Evolutionary conservation across 1,140 invertebrate genomes (phyloP), one percentile per base, ranked within the genome.

Genomic region (Aradophagus sp.): DNA sequence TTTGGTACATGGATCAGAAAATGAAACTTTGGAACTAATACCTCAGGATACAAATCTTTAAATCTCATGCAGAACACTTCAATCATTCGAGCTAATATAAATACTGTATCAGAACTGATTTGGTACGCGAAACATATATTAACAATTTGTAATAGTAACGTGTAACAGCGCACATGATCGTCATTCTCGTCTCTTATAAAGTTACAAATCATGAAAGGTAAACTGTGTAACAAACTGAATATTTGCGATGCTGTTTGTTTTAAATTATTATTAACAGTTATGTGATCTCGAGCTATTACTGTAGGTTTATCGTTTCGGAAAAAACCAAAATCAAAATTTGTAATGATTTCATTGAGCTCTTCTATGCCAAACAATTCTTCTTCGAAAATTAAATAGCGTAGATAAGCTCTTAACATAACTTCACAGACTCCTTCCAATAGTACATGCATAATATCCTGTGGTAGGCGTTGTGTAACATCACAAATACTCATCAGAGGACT

Each of bases 1-100:
- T 19, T 16, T 13, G 56, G 20, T 31, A 75, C 12, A 42, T 72
- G 73, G 14, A 47, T 44, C 3, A 67, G n/a, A 58, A 72, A 73
- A 53, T 75, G 63, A 14, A 72, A 36, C 45, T 75, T 73, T 1
- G 59, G 73, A 2, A 75, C 56, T n/a, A 66, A 26, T 17, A n/a
- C 8, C 26, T 65, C 35, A 13, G 69, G 69, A 58, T 58, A 75
- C 5, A 75, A 34, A 6, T 8, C 0, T 5, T 17, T 44, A 27
- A 75, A 73, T 13, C 11, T 7, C 12, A 20, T 7, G 14, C 42
- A 44, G 34, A 53, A 75, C 10, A 55, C 6, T 17, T 65, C 59
- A 13, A 73, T 75, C 73, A 69, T 75, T 6, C 39, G 16, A 7
- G 6, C 15, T 6, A 61, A 23, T 16, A 42, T 12, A 12, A 50